phyloP scores from a whole-genome alignment of 35 echinoderm and acorn worm genomes.

The Heliocidaris erythrogramma region DNA sequence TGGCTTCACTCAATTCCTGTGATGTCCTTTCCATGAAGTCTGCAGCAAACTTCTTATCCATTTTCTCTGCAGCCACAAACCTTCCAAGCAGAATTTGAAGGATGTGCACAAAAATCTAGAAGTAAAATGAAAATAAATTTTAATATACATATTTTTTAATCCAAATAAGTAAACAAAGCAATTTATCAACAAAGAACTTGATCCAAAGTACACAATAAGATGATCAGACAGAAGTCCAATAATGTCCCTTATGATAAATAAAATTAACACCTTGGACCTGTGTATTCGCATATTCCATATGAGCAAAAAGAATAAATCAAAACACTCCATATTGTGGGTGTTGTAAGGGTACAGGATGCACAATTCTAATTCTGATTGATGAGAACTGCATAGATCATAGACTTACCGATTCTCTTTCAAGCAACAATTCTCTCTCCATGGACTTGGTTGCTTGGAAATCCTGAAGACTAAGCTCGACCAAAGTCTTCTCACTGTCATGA shows the following conservation, averaged over 20 bases:
- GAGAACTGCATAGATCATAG: not conserved
- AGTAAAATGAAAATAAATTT: not conserved
- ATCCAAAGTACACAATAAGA: too few species aligned
- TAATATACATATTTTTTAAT: too few species aligned
- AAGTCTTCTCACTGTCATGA: conserved; percentile 58
- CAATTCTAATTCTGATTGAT: not conserved
- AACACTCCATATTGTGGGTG: too few species aligned
- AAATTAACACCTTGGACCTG: too few species aligned
- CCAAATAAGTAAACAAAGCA: too few species aligned
- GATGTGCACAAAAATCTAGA: conserved; percentile 61
- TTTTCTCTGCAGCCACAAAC: conserved; percentile 70
- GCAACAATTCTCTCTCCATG: conserved; percentile 55
- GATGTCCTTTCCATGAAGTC: conserved; percentile 61
- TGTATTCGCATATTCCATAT: too few species aligned
- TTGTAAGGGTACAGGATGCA: too few species aligned
- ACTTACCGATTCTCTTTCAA: conserved; percentile 64
- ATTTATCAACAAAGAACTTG: too few species aligned
- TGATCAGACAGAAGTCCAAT: too few species aligned
- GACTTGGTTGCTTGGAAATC: conserved; percentile 66
- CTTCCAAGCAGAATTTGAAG: conserved; percentile 66
- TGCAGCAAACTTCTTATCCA: conserved; percentile 62
- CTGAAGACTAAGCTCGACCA: conserved; percentile 73
- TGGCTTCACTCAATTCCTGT: not conserved
- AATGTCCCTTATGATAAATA: too few species aligned
- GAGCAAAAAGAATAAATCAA: too few species aligned